Conservation (phyloP, 2,113 vertebrate genomes). For the Brachypteracias leptosomus region DNA sequence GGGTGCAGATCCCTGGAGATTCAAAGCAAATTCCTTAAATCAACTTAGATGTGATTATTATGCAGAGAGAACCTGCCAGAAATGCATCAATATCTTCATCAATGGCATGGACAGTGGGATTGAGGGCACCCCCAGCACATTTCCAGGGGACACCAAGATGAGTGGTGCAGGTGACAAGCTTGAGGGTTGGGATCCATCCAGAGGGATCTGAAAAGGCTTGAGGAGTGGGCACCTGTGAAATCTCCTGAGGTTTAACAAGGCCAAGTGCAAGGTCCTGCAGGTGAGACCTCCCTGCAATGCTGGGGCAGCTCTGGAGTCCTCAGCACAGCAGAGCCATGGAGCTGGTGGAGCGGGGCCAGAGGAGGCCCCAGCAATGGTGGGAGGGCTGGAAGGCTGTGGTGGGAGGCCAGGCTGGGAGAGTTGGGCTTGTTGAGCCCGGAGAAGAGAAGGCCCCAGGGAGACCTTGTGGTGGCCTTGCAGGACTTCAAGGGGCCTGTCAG, state of each 20-base stretch:
- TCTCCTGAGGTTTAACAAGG: not conserved
- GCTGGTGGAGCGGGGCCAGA: not conserved
- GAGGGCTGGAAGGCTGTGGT: too few species aligned
- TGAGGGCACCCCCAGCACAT: not conserved
- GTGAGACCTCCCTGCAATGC: not conserved
- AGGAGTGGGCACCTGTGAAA: not conserved
- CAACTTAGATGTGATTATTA: not conserved
- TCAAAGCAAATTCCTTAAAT: not conserved
- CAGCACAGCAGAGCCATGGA: not conserved
- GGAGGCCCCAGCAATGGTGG: not conserved
- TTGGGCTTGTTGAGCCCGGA: too few species aligned
- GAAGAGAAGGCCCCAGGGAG: too few species aligned
- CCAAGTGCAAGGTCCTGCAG: not conserved
- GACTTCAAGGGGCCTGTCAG: too few species aligned
- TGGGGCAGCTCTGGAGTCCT: not conserved
- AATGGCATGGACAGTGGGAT: not conserved
- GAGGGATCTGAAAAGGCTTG: not conserved
- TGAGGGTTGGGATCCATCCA: not conserved
- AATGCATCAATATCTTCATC: not conserved
- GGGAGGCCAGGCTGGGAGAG: too few species aligned
- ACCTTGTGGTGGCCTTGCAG: too few species aligned
- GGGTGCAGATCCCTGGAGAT: not conserved
- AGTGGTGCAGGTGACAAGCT: not conserved
- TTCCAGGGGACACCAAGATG: not conserved
- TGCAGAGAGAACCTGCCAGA: accelerated